Evolutionary conservation across 2,888 invertebrate species (phyloP).

Genomic region (Erebia ligea): DNA sequence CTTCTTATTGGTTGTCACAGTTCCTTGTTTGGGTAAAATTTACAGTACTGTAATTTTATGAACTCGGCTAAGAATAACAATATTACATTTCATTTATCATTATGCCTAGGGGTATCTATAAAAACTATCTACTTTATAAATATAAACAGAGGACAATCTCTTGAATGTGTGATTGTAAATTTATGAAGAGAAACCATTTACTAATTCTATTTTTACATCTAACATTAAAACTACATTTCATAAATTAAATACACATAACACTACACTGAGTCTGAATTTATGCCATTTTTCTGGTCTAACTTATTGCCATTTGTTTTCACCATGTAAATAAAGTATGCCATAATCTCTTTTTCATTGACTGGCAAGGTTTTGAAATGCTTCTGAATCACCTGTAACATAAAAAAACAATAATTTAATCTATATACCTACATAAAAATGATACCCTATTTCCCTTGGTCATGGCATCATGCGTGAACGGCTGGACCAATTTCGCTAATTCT

Average conservation of each 20-base stretch:
- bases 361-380: constrained; percentile 98
- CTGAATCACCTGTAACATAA: constrained; percentile 90
- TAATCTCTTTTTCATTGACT: constrained; percentile 96
- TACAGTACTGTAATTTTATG: no score
- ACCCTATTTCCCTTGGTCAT: no score
- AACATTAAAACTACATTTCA: constrained; percentile 57
- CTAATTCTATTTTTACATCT: constrained; percentile 52
- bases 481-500: no score
- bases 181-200: constrained; percentile 52
- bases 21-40: no score
- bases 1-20: no score
- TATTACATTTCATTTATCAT: no score
- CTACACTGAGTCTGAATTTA: constrained; percentile 85
- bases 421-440: no score
- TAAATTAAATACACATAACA: constrained; percentile 43
- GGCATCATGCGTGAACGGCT: no score
- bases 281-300: constrained; percentile 91
- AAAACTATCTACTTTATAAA: constrained; percentile 5
- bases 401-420: not conserved
- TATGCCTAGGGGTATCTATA: no score
- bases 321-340: constrained; percentile 97
- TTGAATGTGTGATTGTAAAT: constrained; percentile 57
- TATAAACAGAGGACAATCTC: constrained; percentile 28
- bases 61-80: no score
- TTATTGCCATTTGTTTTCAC: constrained; percentile 96